Evolutionary conservation across 2,113 vertebrate species (phyloP), one percentile per base, ranked within the genome.

Genomic region (Gadus chalcogrammus): DNA sequence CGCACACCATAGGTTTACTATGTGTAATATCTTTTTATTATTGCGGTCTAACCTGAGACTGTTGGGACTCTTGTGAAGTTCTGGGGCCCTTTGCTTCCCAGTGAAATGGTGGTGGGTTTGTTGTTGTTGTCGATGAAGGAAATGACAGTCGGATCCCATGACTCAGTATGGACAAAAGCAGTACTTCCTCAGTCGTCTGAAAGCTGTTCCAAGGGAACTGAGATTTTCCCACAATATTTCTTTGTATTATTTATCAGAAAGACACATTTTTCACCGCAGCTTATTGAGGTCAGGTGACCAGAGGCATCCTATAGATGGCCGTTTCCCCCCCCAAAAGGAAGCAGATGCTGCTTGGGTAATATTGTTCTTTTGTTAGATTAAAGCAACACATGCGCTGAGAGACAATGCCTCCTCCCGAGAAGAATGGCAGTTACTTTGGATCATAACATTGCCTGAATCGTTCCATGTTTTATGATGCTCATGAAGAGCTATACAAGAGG

Each of bases 121-220:
- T 48, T 48, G 42, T 48, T 48, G 42, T 58, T 80, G 66, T 81
- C 24, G 24, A 28, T 62, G 71, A 73, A 84, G 84, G 84, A 87
- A 86, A 78, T 85, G 67, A 60, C 72, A 11, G 12, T 48, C 12
- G 20, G 70, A 79, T 71, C 68, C 0, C 4, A 70, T 58, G 58
- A 28, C 64, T 42, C 68, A 64, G 77, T 72, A 65, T 63, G 61
- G 72, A 63, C 56, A 52, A 70, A 70, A 71, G 6, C 15, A 81
- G 68, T 75, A 72, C 82, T 90, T 89, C 87, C 84, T 86, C 66
- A 42, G 69, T 42, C 31, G 31, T 77, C 73, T 65, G 60, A 64
- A 59, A 74, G 69, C 65, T 13, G 8, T 61, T 61, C 79, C 80
- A 68, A 35, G 68, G 65, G 72, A 12, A 15, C 72, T 73, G 70